phyloP scores from a whole-genome alignment of 1,140 invertebrate species.

The Atopsyche davidsoni region DNA sequence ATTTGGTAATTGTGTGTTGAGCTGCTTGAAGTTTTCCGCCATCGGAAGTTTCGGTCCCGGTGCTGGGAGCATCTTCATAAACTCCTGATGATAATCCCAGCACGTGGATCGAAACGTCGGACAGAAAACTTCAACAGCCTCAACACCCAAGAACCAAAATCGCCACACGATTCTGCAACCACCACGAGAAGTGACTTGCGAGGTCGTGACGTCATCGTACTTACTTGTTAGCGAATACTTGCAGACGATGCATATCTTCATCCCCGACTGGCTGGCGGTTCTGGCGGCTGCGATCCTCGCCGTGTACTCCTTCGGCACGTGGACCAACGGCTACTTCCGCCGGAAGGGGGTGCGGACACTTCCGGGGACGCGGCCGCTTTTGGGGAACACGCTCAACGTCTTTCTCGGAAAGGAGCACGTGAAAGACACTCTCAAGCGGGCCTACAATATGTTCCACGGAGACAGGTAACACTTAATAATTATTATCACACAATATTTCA shows the following conservation, averaged over 20 bases:
- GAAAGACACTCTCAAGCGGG: background rate
- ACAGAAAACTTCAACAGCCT: no score
- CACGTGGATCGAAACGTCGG: no score
- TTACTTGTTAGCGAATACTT: no score
- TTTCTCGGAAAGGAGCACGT: constrained; percentile 19
- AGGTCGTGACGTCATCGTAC: no score
- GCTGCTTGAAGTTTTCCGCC: background rate
- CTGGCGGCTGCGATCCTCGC: background rate
- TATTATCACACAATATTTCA: background rate
- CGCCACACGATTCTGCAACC: no score
- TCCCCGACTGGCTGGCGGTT: constrained; percentile 8
- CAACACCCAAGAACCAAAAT: no score
- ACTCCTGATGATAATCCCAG: no score
- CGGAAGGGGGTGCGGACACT: constrained; percentile 15
- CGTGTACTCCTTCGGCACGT: constrained; percentile 12
- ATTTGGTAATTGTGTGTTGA: background rate
- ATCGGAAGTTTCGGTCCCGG: background rate
- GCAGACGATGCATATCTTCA: no score
- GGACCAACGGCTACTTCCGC: constrained; percentile 16
- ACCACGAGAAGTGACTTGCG: no score
- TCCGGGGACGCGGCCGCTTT: constrained; percentile 4
- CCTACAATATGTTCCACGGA: constrained; percentile 11
- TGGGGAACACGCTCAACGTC: constrained; percentile 21
- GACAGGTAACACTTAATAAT: constrained; percentile 8
- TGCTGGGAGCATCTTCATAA: no score